Evolutionary conservation across 2,113 vertebrate genomes (phyloP), one percentile per base, ranked within the genome.

Genomic region (Helogale parvula): DNA sequence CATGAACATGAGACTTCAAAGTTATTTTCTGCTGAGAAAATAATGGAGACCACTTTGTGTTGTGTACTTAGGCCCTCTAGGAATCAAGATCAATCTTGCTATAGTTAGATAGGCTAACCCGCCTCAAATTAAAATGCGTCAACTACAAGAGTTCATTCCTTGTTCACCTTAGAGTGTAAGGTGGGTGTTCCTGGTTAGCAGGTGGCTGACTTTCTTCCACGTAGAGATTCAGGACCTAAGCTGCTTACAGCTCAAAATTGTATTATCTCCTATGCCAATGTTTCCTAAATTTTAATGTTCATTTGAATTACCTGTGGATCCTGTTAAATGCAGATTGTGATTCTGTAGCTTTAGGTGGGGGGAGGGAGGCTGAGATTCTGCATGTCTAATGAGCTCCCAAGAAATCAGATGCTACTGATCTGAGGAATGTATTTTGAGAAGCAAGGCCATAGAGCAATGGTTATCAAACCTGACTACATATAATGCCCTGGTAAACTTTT

Each of bases 201-300:
- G n/a, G 29, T 76, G 17, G n/a, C 38, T 41, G 38, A 41, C 19
- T 92, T 92, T 94, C 72, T 45, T 89, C 47, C 41, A 33, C 41
- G 71, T 83, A 29, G 14, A 74, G 9, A 91, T 66, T 85, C 54
- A 81, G 29, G 45, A 80, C 31, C 9, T 38, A 93, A 41, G 35
- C n/a, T 88, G 15, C 17, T 21, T 86, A 72, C 17, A 66, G 74
- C 31, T 82, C 74, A 38, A 82, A 31, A 50, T 65, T 96, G 23
- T 19, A 79, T 87, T 90, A 45, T 88, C 14, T 25, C 25, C 15
- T 41, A 41, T 54, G 52, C 17, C 12, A 41, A n/a, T 72, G 27
- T 76, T 97, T 94, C 52, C 87, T 27, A 96, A 85, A 86, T 90
- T 31, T 88, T 87, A 92, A 90, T 72, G 27, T 79, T 23, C 74